Percentiles rank a stretch among this genome's conserved stretches.
Conservation (phyloP, 1,140 invertebrate genomes). For the Rhagoletis zephyria region DNA sequence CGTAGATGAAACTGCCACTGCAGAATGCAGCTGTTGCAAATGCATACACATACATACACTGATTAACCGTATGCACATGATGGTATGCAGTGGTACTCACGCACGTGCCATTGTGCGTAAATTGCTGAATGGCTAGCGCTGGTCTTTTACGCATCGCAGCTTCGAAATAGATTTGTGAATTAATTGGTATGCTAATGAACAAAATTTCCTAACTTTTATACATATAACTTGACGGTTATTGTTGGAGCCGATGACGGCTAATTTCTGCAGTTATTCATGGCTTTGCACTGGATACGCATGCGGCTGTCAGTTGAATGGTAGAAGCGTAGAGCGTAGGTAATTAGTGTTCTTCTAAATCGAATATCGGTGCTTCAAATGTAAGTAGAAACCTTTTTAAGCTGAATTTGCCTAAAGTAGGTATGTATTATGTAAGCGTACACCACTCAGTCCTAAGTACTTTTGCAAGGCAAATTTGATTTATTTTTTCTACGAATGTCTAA, state of each 20-base stretch:
- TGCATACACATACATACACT: not conserved
- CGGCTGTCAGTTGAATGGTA: too few relatives aligned
- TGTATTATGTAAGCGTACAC: too few relatives aligned
- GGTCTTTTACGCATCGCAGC: constrained; percentile 38
- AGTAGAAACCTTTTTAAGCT: not conserved
- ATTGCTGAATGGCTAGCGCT: not conserved
- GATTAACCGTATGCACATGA: not conserved
- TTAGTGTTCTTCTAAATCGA: not conserved
- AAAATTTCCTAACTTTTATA: not conserved
- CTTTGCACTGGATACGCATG: not conserved
- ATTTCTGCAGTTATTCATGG: not conserved
- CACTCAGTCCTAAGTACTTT: too few relatives aligned
- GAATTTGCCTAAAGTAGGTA: too few relatives aligned
- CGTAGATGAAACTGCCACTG: constrained; percentile 34
- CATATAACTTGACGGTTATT: not conserved
- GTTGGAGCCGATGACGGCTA: not conserved
- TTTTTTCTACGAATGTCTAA: too few relatives aligned
- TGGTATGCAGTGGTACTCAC: not conserved
- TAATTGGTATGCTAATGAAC: not conserved
- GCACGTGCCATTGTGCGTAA: constrained; percentile 29
- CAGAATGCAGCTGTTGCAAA: not conserved
- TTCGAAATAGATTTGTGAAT: constrained; percentile 25
- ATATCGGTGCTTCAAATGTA: too few relatives aligned
- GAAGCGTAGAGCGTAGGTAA: not conserved
- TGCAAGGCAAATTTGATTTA: too few relatives aligned